Percentiles rank a stretch among this genome's conserved stretches.
Evolutionary conservation across 64 coral and sea anemone species (phyloP).

Genomic region (Actinia tenebrosa): DNA sequence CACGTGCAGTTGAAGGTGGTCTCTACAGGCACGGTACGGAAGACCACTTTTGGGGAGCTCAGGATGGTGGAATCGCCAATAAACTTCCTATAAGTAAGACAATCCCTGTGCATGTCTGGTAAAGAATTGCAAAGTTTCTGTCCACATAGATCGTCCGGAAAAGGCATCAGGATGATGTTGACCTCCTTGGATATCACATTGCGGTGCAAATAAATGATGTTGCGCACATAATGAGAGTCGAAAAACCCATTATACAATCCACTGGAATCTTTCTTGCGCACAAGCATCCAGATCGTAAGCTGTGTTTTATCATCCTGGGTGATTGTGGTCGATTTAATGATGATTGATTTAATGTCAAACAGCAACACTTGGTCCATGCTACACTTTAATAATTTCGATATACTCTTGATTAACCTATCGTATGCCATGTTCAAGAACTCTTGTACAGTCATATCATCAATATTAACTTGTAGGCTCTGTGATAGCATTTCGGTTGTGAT

Average conservation of each 20-base stretch:
- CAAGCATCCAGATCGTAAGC: constrained; percentile 73
- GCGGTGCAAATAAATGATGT: constrained; percentile 69
- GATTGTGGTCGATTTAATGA: constrained; percentile 38
- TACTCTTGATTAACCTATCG: constrained; percentile 29
- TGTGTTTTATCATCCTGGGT: constrained; percentile 54
- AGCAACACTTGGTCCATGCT: constrained; percentile 60
- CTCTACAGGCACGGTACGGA: constrained; percentile 66
- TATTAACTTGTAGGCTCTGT: constrained; percentile 62
- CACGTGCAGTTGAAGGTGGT: constrained; percentile 38
- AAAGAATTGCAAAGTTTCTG: constrained; percentile 48
- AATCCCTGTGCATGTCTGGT: constrained; percentile 22
- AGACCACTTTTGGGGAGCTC: constrained; percentile 69
- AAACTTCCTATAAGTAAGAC: constrained; percentile 47
- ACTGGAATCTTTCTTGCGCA: constrained; percentile 47
- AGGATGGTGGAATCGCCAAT: constrained; percentile 28
- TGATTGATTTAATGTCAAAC: constrained; percentile 62
- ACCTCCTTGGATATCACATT: constrained; percentile 47
- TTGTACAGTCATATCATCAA: constrained; percentile 50
- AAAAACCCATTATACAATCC: constrained; percentile 48
- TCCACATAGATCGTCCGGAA: constrained; percentile 48
- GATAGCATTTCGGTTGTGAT: constrained; percentile 72
- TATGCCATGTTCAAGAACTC: constrained; percentile 72
- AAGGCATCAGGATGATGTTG: constrained; percentile 57
- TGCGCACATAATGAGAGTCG: constrained; percentile 37
- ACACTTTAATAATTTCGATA: constrained; percentile 34